Base-by-base conservation (phyloP, 2,888 invertebrate genomes). In the Acronicta leporina region DNA sequence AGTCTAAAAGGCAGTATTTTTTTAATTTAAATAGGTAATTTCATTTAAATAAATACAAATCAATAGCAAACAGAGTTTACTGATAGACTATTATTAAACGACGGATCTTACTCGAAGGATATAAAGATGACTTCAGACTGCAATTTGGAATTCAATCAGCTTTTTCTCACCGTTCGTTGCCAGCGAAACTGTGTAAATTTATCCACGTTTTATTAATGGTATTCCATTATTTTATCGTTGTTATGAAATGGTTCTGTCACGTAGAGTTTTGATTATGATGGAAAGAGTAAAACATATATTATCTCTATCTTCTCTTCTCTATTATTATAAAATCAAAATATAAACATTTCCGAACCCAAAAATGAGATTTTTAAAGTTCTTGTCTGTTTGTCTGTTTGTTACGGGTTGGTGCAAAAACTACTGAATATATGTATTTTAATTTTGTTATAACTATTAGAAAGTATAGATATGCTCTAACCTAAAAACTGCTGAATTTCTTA, bases 131-230 rank as follows among this genome's bases (percentile, higher is more conserved):
- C 57, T 50, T 53, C 54, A 79, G 76, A 82, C 82, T 85, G 85
- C 87, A 87, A 89, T 89, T 89, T 89, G 87, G 83, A 77, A 89
- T 89, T 89, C 89, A 88, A 88, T 88, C 87, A 88, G 85, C 79
- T 85, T 86, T 85, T 86, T 84, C 81, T 69, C 62, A 62, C 69
- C 75, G 76, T 78, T 66, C 77, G 61, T 64, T 45, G 44, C 62
- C 63, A 73, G 73, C 78, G 77, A 74, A 79, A 73, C 73, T 77
- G 80, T 73, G 77, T 71, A 80, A 85, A 82, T 83, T 83, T 82
- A 80, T 80, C 70, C 67, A 58, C 58, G 71, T 80, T 82, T 82
- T 84, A 76, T 73, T 75, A 82, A 79, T 73, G 67, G 66, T 57
- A 66, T 75, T 69, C 63, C 67, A 67, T 79, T 78, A 74, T 74